Conservation (phyloP, 2,797 vertebrate species). For the Leptoclinus maculatus region DNA sequence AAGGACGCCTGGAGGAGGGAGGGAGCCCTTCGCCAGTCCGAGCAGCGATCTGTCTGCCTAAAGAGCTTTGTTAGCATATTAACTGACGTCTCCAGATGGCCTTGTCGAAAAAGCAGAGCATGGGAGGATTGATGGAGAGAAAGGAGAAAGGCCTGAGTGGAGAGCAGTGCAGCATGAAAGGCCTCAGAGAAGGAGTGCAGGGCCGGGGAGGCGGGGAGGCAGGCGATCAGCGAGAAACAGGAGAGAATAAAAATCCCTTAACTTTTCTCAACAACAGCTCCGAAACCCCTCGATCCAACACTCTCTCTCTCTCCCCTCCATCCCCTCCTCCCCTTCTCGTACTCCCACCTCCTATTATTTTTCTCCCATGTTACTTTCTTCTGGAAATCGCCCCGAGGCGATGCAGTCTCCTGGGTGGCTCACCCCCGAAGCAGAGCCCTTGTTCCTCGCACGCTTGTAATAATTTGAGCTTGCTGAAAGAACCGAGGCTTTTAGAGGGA, state of each 20-base stretch:
- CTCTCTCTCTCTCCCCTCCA: not conserved
- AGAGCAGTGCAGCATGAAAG: constrained; percentile 44
- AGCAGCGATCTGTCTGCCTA: constrained; percentile 63
- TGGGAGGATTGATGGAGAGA: constrained; percentile 52
- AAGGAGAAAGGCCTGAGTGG: constrained; percentile 20
- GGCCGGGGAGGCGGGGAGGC: constrained; percentile 45
- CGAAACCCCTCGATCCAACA: constrained; percentile 24
- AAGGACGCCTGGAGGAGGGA: constrained; percentile 37
- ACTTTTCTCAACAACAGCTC: constrained; percentile 68
- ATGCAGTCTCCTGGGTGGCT: constrained; percentile 86
- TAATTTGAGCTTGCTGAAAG: constrained; percentile 78
- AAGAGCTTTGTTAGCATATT: constrained; percentile 71
- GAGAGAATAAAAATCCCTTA: constrained; percentile 74
- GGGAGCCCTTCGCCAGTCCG: constrained; percentile 39
- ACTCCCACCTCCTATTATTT: constrained; percentile 80
- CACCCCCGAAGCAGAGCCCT: constrained; percentile 79
- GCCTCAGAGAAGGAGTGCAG: constrained; percentile 47
- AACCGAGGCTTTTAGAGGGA: constrained; percentile 82
- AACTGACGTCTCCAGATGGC: constrained; percentile 59
- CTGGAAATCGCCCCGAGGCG: constrained; percentile 83
- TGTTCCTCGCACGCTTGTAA: constrained; percentile 83
- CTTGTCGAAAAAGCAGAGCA: constrained; percentile 30
- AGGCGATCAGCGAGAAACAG: constrained; percentile 53
- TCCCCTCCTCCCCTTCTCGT: constrained; percentile 65
- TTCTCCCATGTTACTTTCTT: constrained; percentile 79